phyloP scores from a whole-genome alignment of 2,888 invertebrate species.

The Mesorhabditis sp. region DNA sequence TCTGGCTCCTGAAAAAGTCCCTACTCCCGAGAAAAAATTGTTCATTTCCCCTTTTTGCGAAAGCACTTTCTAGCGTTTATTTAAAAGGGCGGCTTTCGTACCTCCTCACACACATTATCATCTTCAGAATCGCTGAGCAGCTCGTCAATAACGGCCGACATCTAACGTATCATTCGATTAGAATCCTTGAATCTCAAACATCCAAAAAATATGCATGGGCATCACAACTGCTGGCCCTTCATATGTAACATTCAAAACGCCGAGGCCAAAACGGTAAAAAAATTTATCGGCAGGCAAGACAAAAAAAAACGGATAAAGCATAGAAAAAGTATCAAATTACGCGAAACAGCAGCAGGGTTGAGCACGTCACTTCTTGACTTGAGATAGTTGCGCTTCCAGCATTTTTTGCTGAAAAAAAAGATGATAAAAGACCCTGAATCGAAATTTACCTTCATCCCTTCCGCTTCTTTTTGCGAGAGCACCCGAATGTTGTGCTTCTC shows the following conservation, averaged over 20 bases:
- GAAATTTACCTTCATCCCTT: conserved; percentile 15
- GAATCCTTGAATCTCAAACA: too few species aligned
- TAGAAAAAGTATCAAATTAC: neutral
- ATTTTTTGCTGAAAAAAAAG: conserved; percentile 7
- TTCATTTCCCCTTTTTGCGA: neutral
- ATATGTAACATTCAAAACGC: too few species aligned
- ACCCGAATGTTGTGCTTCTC: conserved; percentile 45
- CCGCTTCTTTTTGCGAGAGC: conserved; percentile 40
- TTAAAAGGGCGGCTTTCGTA: conserved; percentile 8
- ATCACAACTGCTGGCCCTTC: too few species aligned
- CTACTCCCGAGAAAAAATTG: neutral
- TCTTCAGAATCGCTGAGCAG: conserved; percentile 28
- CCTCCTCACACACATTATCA: conserved; percentile 12
- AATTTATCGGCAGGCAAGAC: neutral
- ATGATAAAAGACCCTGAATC: neutral
- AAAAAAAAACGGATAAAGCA: conserved; percentile 10
- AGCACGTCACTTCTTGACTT: neutral
- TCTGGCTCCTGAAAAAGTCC: conserved; percentile 4
- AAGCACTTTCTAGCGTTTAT: neutral
- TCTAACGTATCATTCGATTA: conserved; percentile 11
- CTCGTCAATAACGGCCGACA: conserved; percentile 25
- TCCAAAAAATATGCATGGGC: too few species aligned
- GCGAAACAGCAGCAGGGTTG: neutral
- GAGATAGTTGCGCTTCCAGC: neutral
- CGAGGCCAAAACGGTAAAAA: conserved; percentile 5